Evolutionary conservation across 2,113 vertebrate species (phyloP).

Genomic region (Microcebus murinus): DNA sequence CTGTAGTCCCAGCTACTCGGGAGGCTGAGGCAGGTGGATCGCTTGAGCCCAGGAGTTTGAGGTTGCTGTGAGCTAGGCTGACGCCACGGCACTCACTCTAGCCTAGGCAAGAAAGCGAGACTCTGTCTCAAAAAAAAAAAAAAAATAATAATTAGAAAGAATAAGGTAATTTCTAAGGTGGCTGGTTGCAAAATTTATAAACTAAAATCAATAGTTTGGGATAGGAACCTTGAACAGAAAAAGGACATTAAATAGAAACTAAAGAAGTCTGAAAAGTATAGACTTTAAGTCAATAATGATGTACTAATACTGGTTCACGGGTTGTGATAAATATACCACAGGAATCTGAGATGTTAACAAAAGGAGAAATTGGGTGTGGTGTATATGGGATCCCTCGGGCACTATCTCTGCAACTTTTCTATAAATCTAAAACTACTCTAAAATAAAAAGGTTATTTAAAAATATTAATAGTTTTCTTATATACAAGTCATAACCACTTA

Average conservation of each 20-base stretch:
- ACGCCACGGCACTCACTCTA: no score
- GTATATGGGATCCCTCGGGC: background rate
- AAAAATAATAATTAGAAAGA: background rate
- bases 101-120: no score
- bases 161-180: conserved; percentile 1
- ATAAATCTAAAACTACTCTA: background rate
- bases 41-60: no score
- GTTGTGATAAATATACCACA: background rate
- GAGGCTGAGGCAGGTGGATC: no score
- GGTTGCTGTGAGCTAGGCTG: no score
- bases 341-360: background rate
- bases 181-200: background rate
- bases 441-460: conserved; percentile 1
- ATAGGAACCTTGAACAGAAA: background rate
- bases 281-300: background rate
- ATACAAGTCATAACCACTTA: background rate
- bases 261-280: conserved; percentile 15
- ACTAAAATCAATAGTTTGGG: background rate
- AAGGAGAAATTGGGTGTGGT: background rate
- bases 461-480: background rate
- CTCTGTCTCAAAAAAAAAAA: no score
- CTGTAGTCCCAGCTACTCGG: no score
- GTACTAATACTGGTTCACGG: background rate
- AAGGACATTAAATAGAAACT: background rate
- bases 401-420: conserved; percentile 2